These are phyloP conservation scores for Apeira syringaria DNA, from an alignment of 2,888 invertebrate species.

Conservation along the genomic window DNA sequence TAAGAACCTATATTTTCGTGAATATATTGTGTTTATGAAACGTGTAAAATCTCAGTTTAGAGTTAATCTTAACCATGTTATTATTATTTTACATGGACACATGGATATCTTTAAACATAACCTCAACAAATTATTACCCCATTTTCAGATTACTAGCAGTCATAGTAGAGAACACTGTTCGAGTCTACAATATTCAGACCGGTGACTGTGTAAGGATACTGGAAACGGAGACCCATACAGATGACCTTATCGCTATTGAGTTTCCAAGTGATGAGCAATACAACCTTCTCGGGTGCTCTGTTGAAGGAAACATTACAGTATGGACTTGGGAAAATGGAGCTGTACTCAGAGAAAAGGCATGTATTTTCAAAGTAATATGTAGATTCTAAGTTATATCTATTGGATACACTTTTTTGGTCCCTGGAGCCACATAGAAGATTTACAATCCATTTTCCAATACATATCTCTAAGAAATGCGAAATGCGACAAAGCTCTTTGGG, in stretches of 20 bases:
- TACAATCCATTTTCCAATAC: too few species aligned
- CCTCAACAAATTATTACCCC: background rate
- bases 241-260: conserved; percentile 60
- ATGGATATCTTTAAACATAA: too few species aligned
- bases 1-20: too few species aligned
- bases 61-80: too few species aligned
- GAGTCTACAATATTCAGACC: conserved; percentile 73
- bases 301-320: conserved; percentile 58
- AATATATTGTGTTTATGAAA: too few species aligned
- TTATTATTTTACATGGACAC: too few species aligned
- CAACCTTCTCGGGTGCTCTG: conserved; percentile 71
- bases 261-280: conserved; percentile 70
- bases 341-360: conserved; percentile 70
- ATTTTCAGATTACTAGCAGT: conserved; percentile 61
- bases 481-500: too few species aligned
- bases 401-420: too few species aligned
- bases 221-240: conserved; percentile 59
- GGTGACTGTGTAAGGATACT: conserved; percentile 67
- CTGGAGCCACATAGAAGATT: too few species aligned
- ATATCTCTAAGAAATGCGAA: too few species aligned
- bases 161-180: conserved; percentile 68
- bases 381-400: too few species aligned
- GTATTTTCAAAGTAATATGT: conserved; percentile 21
- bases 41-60: too few species aligned
- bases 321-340: conserved; percentile 79